A percentile compares a stretch with the other conserved stretches of the same genome.
These are phyloP conservation scores for Gymnogyps californianus DNA, from an alignment of 2,113 vertebrate species.

Conservation along the genomic window DNA sequence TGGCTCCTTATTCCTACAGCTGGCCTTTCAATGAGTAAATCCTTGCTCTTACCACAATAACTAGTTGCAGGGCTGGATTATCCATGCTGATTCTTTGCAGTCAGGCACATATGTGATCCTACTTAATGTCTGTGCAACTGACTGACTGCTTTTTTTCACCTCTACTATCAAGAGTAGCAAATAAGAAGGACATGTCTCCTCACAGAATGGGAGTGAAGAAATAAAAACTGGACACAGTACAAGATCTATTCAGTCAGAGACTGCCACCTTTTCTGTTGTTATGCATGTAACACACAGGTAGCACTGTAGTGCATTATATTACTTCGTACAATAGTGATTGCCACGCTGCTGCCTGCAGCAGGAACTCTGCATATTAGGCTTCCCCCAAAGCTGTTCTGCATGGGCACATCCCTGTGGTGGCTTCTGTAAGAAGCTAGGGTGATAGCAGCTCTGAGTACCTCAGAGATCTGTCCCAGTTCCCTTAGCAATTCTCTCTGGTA, in stretches of 20 bases:
- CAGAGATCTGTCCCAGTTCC: neutral
- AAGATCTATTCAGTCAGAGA: neutral
- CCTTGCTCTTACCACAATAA: neutral
- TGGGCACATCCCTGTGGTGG: neutral
- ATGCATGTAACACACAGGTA: neutral
- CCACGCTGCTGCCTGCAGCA: neutral
- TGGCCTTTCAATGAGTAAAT: neutral
- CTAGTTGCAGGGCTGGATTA: neutral
- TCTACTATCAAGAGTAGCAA: neutral
- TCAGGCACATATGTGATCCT: neutral
- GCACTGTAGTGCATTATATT: neutral
- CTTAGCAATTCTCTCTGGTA: neutral
- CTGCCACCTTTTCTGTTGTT: neutral
- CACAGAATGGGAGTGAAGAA: neutral
- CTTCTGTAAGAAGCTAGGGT: neutral
- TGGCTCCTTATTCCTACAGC: neutral
- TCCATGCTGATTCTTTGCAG: neutral
- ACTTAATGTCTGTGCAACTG: neutral
- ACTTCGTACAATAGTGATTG: neutral
- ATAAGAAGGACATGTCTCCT: neutral
- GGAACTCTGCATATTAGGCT: neutral
- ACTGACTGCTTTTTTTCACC: neutral
- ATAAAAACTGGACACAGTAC: neutral
- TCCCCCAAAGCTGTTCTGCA: neutral
- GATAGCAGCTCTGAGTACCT: neutral